A percentile compares a stretch with the other conserved stretches of the same genome.
These are phyloP conservation scores for Ambastaia sidthimunki DNA, from an alignment of 2,797 vertebrate genomes.

Conservation along the genomic window DNA sequence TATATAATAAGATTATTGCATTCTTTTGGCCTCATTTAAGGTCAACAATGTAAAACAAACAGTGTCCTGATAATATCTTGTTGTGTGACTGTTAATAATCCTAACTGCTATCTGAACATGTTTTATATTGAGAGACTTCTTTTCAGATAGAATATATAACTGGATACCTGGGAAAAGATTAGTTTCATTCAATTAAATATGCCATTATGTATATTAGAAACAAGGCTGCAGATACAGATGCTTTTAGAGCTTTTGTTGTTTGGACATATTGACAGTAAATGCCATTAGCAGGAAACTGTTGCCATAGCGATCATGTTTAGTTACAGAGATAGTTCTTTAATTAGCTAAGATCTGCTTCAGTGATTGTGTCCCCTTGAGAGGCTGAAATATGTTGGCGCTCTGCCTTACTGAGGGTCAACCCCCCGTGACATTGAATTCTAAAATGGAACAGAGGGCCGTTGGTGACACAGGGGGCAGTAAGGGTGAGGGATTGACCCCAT, in stretches of 20 bases:
- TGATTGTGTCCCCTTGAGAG: slow-evolving; percentile 60
- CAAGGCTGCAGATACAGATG: slow-evolving; percentile 14
- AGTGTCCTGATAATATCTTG: neutral
- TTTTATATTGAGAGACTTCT: neutral
- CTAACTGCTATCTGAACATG: slow-evolving; percentile 7
- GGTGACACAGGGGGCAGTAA: slow-evolving; percentile 25
- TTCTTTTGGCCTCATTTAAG: neutral
- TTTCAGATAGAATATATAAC: neutral
- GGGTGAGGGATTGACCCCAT: slow-evolving; percentile 40
- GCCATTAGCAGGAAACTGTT: slow-evolving; percentile 61
- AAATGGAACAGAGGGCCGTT: slow-evolving; percentile 29
- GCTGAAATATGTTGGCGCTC: slow-evolving; percentile 56
- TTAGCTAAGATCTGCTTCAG: slow-evolving; percentile 62
- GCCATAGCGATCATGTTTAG: slow-evolving; percentile 57
- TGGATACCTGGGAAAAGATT: neutral
- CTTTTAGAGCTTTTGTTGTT: slow-evolving; percentile 31
- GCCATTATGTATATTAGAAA: neutral
- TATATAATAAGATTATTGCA: neutral
- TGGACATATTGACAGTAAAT: slow-evolving; percentile 54
- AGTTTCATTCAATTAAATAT: neutral
- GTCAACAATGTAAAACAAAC: slow-evolving; percentile 2
- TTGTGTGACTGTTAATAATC: slow-evolving; percentile 28
- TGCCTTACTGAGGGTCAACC: slow-evolving; percentile 53
- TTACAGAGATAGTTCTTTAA: slow-evolving; percentile 63
- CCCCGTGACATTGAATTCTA: slow-evolving; percentile 49